These are phyloP conservation scores for Leptodactylus fallax DNA, from an alignment of 2,797 vertebrate species.

Conservation along the genomic window DNA sequence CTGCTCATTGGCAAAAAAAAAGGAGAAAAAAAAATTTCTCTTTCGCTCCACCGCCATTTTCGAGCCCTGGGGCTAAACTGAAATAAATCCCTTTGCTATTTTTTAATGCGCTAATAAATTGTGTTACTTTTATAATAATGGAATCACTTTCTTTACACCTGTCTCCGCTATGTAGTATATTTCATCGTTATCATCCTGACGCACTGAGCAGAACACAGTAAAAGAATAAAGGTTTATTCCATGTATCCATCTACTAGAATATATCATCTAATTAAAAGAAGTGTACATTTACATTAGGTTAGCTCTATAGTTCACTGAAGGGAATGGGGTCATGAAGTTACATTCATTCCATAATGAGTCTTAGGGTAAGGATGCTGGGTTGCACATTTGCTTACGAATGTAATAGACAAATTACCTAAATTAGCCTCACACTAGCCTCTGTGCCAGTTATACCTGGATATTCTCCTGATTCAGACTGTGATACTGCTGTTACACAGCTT, in stretches of 20 bases:
- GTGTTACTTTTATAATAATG: slow-evolving; percentile 33
- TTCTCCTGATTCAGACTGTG: background rate
- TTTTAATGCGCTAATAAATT: slow-evolving; percentile 43
- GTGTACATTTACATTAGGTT: background rate
- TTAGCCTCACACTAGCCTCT: too few relatives aligned
- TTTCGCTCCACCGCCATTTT: background rate
- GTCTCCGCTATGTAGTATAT: slow-evolving; percentile 8
- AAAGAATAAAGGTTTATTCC: slow-evolving; percentile 8
- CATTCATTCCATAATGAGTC: background rate
- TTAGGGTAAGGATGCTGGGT: background rate
- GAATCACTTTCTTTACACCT: slow-evolving; percentile 24
- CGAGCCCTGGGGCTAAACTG: slow-evolving; percentile 3
- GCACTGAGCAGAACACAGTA: background rate
- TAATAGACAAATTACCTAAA: background rate
- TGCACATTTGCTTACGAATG: background rate
- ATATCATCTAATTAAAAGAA: background rate
- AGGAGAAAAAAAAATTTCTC: background rate
- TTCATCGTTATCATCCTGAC: slow-evolving; percentile 14
- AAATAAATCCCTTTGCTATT: slow-evolving; percentile 28
- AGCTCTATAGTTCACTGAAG: background rate
- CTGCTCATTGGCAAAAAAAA: slow-evolving; percentile 20
- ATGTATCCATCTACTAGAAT: background rate
- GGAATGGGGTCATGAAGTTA: background rate
- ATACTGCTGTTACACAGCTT: background rate
- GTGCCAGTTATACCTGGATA: background rate